Evolutionary conservation across 1,140 invertebrate genomes (phyloP).

Genomic region (Trachymyrmex cornetzi): DNA sequence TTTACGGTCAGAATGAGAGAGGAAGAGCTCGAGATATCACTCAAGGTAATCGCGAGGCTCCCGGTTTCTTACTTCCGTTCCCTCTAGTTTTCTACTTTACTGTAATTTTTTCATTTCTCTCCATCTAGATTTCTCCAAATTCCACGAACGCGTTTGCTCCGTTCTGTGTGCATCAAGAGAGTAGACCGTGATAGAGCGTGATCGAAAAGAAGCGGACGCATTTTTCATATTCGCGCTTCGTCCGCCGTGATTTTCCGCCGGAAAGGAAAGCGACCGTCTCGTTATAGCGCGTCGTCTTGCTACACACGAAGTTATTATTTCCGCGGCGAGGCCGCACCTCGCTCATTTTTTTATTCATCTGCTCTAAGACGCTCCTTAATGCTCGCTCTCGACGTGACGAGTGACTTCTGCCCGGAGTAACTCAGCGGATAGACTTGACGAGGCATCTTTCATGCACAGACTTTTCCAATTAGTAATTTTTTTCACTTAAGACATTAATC

Average conservation of each 20-base stretch:
- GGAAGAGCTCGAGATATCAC: conserved; percentile 96
- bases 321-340: conserved; percentile 3
- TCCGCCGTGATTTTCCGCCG: conserved; percentile 30
- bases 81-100: not conserved
- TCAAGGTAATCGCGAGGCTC: conserved; percentile 89
- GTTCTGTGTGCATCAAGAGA: not conserved
- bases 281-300: not conserved
- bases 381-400: conserved; percentile 1
- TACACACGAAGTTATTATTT: not conserved
- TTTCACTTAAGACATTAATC: no score
- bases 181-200: no score
- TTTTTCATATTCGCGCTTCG: not conserved
- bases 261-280: conserved; percentile 13
- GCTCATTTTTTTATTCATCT: not conserved
- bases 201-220: not conserved
- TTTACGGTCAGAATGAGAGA: conserved; percentile 91
- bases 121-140: not conserved
- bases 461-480: not conserved
- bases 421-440: not conserved
- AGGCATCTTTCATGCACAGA: no score
- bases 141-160: not conserved
- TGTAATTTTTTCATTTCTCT: conserved; percentile 4
- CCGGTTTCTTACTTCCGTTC: conserved; percentile 30
- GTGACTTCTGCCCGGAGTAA: not conserved
- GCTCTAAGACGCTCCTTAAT: not conserved